Base-by-base conservation (phyloP, 2,797 vertebrate genomes). In the Lepilemur ruficaudatus region DNA sequence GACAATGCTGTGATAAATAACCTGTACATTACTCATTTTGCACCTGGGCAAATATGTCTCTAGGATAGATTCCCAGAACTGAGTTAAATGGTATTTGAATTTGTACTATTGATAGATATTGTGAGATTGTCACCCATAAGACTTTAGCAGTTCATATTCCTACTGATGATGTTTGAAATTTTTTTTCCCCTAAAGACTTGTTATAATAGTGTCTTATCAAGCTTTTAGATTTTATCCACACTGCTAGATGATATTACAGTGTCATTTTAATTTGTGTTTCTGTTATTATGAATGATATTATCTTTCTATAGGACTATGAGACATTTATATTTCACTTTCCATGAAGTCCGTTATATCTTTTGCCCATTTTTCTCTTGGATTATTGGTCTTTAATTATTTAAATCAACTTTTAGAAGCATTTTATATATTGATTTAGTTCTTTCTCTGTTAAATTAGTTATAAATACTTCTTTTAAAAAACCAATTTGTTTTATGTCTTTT, bases 301-400 rank as follows among this genome's bases (percentile, higher is more conserved):
- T 65, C 35, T 79, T 82, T 88, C n/a, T 32, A 67, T 18, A 79
- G 38, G 46, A 48, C 7, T 50, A 28, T 18, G 35, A 94, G 50
- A 3, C 20, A 72, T 91, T 82, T 41, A 41, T 67, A 78, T 82
- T 91, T 96, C n/a, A 93, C 25, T 92, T 75, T 85, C 52, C 41
- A 0, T 63, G 7, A 88, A 30, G 4, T 73, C 11, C 59, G 11
- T 57, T 76, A 28, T 87, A 65, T 55, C 4, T 3, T 82, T 91
- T 79, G 18, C 5, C 14, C 14, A 12, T 55, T 87, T 89, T 78
- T 55, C 50, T 83, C 52, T 50, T 93, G 28, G 28, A 28, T 50
- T 82, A 55, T 59, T 88, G 15, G 1, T 78, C 72, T 83, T 92
- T 87, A 84, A 80, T 83, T 72, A 81, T 69, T 96, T 75, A 92